Conservation (phyloP, 2,888 invertebrate genomes). For the Plagiodera versicolora region DNA sequence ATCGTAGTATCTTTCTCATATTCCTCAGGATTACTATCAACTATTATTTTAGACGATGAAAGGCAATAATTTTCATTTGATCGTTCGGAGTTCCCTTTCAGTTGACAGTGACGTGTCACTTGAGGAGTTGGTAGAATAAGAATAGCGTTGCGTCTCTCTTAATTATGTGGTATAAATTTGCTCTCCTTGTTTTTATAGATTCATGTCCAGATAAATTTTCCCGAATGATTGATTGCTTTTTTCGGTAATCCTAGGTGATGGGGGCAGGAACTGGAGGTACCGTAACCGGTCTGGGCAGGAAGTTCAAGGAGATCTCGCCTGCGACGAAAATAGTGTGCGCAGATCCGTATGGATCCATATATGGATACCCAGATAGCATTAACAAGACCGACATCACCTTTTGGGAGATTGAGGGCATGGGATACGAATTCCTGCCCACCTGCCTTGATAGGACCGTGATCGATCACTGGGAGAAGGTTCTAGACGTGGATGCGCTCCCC, state of each 20-base stretch:
- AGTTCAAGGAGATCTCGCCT: constrained; percentile 85
- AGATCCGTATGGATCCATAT: constrained; percentile 90
- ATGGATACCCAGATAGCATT: constrained; percentile 78
- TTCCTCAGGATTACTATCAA: too few relatives aligned
- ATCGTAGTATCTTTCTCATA: too few relatives aligned
- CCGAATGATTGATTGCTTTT: too few relatives aligned
- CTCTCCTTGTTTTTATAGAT: too few relatives aligned
- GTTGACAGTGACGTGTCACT: too few relatives aligned
- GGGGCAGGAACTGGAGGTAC: constrained; percentile 98
- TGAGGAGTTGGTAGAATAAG: too few relatives aligned
- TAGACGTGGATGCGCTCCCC: constrained; percentile 78
- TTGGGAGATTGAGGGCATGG: constrained; percentile 90
- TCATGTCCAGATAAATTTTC: too few relatives aligned
- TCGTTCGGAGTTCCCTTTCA: too few relatives aligned
- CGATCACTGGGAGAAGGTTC: constrained; percentile 86
- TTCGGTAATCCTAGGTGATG: constrained; percentile 52
- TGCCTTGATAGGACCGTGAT: constrained; percentile 79
- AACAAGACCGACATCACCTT: constrained; percentile 71
- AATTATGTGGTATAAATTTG: too few relatives aligned
- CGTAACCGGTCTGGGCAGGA: constrained; percentile 88
- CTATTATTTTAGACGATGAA: too few relatives aligned
- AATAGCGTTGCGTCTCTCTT: too few relatives aligned
- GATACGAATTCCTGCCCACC: constrained; percentile 95
- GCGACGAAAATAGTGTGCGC: constrained; percentile 80
- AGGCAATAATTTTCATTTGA: too few relatives aligned